Evolutionary conservation across 2,888 invertebrate genomes (phyloP), one percentile per base, ranked within the genome.

Genomic region (Heteromurus nitidus): DNA sequence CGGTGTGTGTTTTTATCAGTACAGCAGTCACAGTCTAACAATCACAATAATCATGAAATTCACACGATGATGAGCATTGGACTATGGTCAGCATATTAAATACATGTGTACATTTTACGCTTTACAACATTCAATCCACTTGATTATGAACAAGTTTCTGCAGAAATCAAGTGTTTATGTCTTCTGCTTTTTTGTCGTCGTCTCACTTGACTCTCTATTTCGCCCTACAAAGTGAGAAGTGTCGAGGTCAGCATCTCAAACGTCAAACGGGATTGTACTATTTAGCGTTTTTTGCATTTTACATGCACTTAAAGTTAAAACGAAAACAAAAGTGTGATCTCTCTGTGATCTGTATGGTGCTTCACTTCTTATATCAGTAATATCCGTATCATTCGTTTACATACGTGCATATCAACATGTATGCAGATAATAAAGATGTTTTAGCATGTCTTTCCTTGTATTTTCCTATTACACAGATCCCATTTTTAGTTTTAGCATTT

Each of bases 191-290:
- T 20, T 55, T 31, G 20, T 58, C 72, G 44, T 62, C 55, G 9
- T 62, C 28, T 47, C 28, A n/a, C 30, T 62, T 50, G 62, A 73
- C 73, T 73, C 73, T 73, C 73, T 73, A 73, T 73, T 73, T 73
- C 73, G 73, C 30, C 73, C 73, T 73, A 73, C 73, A 73, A 73
- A 73, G 16, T n/a, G 50, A 73, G 73, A 62, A 73, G 50, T 73
- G 73, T 73, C 73, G 73, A 73, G 73, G 73, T 62, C 73, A 73
- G 58, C 62, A 28, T 73, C 47, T 22, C 47, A 64, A 73, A 64
- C 73, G 62, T 22, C 47, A 64, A 73, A 64, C 73, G 62, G 73
- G 64, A 73, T 73, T 73, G 73, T 60, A 30, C 60, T 60, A 60
- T 60, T 30, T 60, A 60, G 26, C 24, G 16, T 60, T 31, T 60